Percentiles rank a stretch among this genome's conserved stretches.
phyloP scores from a whole-genome alignment of 2,797 vertebrate genomes.

The Spinus olivaceus region DNA sequence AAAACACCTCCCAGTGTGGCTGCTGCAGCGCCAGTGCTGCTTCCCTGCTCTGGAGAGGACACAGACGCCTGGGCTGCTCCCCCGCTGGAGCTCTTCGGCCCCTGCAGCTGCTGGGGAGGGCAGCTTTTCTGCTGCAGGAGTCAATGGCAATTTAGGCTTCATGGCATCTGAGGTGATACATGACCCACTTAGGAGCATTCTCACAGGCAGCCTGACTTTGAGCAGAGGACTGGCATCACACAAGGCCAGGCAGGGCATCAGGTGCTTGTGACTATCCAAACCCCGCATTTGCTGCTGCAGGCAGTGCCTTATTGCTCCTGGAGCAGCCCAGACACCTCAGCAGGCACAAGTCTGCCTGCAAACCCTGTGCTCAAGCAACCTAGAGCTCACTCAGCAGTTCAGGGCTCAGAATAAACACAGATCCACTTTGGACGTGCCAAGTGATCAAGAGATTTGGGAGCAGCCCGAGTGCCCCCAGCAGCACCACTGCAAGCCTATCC shows the following conservation, averaged over 20 bases:
- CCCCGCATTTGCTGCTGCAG: neutral
- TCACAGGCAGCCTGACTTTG: neutral
- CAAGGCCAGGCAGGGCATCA: neutral
- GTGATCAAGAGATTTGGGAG: neutral
- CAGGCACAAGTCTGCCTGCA: neutral
- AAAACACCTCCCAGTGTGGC: neutral
- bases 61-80: accelerated
- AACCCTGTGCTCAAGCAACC: accelerated
- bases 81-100: neutral
- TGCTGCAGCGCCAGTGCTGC: neutral
- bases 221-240: neutral
- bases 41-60: neutral
- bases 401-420: neutral
- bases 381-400: neutral
- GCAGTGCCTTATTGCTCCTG: neutral
- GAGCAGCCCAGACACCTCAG: neutral
- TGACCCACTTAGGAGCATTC: neutral
- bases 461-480: neutral
- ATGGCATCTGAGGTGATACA: neutral
- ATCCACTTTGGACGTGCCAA: neutral
- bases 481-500: neutral
- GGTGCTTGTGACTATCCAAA: neutral
- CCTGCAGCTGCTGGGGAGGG: neutral
- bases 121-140: neutral
- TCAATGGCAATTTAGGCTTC: neutral